These are phyloP conservation scores for Pseudopodoces humilis DNA, from an alignment of 2,113 vertebrate species.

Conservation along the genomic window DNA sequence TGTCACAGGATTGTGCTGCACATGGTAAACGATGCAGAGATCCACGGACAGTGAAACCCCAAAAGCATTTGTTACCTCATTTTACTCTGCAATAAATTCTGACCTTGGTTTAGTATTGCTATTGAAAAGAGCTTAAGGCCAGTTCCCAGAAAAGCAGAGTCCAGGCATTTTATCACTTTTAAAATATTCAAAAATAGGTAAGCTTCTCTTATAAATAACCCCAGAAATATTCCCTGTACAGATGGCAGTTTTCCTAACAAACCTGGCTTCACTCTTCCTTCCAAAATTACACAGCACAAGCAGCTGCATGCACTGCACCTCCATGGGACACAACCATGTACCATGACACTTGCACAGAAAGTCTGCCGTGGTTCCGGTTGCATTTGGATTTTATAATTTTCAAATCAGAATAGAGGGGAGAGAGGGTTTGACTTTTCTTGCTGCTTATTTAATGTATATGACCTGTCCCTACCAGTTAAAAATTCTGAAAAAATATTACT, in stretches of 20 bases:
- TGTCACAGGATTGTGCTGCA: not conserved
- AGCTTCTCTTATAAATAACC: not conserved
- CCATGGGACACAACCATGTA: fast-evolving
- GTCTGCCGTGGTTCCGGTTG: not conserved
- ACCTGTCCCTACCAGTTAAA: not conserved
- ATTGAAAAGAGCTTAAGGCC: not conserved
- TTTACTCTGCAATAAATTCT: not conserved
- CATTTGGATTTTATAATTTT: not conserved
- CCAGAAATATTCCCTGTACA: not conserved
- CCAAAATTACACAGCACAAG: not conserved
- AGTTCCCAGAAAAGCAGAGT: not conserved
- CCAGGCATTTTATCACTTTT: not conserved
- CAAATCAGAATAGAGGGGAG: not conserved
- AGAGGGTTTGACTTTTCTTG: not conserved
- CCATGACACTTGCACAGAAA: not conserved
- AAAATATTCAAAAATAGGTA: not conserved
- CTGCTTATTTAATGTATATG: not conserved
- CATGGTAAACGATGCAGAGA: not conserved
- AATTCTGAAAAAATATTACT: not conserved
- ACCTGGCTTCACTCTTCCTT: not conserved
- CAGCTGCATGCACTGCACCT: not conserved
- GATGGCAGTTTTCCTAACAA: not conserved
- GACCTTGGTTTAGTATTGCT: not conserved
- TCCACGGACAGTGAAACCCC: not conserved
- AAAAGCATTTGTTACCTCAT: not conserved